Percentiles rank a stretch among this genome's conserved stretches.
phyloP scores from a whole-genome alignment of 1,140 invertebrate genomes.

The Holotrichia oblita region DNA sequence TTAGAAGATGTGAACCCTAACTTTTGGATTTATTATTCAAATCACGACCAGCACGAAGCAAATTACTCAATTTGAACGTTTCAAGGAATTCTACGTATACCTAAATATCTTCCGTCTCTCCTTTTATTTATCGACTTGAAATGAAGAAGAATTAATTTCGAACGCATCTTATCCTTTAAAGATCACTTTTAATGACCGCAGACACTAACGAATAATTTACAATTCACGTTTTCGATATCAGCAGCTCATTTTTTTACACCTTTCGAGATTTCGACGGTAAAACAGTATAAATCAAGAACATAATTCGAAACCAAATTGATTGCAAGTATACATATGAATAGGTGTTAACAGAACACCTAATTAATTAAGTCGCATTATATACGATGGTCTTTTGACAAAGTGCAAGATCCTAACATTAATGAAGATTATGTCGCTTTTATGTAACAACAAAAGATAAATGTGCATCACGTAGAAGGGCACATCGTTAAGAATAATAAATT shows the following conservation, averaged over 20 bases:
- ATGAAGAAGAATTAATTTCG: neutral
- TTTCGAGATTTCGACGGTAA: too few relatives aligned
- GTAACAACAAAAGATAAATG: neutral
- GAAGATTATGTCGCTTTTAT: neutral
- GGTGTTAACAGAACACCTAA: neutral
- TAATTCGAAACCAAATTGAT: neutral
- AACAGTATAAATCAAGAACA: neutral
- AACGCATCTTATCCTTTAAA: neutral
- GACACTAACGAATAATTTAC: neutral
- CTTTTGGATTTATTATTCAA: neutral
- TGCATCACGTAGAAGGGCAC: too few relatives aligned
- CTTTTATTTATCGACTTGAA: neutral
- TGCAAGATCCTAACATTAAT: neutral
- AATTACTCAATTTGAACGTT: slow-evolving; percentile 2
- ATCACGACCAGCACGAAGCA: neutral
- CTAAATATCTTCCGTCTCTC: neutral
- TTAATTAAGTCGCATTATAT: neutral
- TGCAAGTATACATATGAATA: neutral
- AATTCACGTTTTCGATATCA: neutral
- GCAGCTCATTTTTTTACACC: too few relatives aligned
- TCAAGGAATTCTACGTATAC: neutral
- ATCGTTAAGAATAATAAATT: too few relatives aligned
- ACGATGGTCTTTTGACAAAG: neutral
- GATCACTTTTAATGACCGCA: slow-evolving; percentile 12
- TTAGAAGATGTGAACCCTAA: neutral